These are phyloP conservation scores for Andrena fulva DNA, from an alignment of 2,888 invertebrate species.

Conservation along the genomic window DNA sequence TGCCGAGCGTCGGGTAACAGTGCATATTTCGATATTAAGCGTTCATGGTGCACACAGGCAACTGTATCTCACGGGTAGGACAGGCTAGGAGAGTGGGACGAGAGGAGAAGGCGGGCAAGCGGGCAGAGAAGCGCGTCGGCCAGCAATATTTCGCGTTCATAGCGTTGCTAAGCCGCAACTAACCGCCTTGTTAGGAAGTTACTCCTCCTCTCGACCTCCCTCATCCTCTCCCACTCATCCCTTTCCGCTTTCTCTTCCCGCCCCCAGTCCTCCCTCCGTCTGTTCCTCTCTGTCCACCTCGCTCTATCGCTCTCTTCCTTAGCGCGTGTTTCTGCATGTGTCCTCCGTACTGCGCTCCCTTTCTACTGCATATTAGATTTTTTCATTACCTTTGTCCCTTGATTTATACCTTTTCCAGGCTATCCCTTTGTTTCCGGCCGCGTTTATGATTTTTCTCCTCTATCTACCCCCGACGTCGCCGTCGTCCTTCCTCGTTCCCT, in stretches of 20 bases:
- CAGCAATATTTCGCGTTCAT: conserved; percentile 81
- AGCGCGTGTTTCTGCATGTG: not conserved
- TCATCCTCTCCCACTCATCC: conserved; percentile 64
- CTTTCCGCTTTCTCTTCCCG: conserved; percentile 59
- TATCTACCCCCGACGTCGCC: not conserved
- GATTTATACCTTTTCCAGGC: conserved; percentile 17
- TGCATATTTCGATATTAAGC: conserved; percentile 63
- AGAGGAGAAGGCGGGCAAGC: conserved; percentile 10
- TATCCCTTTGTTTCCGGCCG: not conserved
- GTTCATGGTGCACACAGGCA: conserved; percentile 37
- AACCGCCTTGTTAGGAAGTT: conserved; percentile 84
- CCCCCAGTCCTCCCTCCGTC: conserved; percentile 17
- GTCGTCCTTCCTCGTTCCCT: not conserved
- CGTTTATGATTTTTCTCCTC: conserved; percentile 33
- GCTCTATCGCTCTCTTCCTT: conserved; percentile 19
- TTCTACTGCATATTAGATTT: conserved; percentile 45
- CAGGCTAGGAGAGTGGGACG: conserved; percentile 24
- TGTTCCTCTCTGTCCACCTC: not conserved
- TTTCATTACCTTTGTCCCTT: conserved; percentile 49
- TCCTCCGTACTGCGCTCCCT: conserved; percentile 1
- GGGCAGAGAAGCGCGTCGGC: conserved; percentile 53
- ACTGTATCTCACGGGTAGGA: conserved; percentile 37
- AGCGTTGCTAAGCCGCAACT: conserved; percentile 83
- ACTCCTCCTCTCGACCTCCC: conserved; percentile 73
- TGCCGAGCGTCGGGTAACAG: conserved; percentile 42